Evolutionary conservation across 2,888 invertebrate species (phyloP), one percentile per base, ranked within the genome.

Genomic region (Ceraclea dissimilis): DNA sequence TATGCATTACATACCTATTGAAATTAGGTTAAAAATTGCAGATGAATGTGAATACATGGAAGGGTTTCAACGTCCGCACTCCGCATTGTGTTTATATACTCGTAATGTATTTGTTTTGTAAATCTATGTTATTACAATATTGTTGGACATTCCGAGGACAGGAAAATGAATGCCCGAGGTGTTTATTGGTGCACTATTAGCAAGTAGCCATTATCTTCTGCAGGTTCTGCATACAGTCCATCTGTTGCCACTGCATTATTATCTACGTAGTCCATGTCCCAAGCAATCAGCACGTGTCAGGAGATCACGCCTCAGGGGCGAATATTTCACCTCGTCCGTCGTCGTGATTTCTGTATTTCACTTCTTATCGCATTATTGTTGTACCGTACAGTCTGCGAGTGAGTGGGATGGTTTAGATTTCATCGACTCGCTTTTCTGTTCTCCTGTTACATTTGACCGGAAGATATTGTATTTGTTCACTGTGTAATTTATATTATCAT

Each of bases 371-470:
- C 39, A 16, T 39, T 39, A 39, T 39, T 39, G n/a, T n/a, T n/a
- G 39, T 39, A 13, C 26, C 26, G 26, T n/a, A n/a, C n/a, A n/a
- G n/a, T n/a, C n/a, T n/a, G 26, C 10, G 26, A 26, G 26, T 26
- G 26, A 26, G 26, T 26, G 26, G 26, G 26, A 26, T 26, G 26
- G 26, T 26, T 26, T 26, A 26, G 26, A 26, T 39, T 39, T 39
- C 8, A 39, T 39, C 39, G 39, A 8, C 39, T 13, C 39, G 13
- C 13, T 13, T 39, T 16, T 39, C 13, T 39, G 39, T 16, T 39
- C 39, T 39, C 39, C 39, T 8, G 39, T 39, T 39, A 39, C 39
- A n/a, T 39, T 39, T 39, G 39, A n/a, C 39, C 39, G 39, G 39
- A 39, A 39, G 39, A 39, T 16, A 39, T 39, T 39, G 13, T 39